A percentile compares a stretch with the other conserved stretches of the same genome.
These are phyloP conservation scores for Yponomeuta sedellus DNA, from an alignment of 2,888 invertebrate species.

Conservation along the genomic window DNA sequence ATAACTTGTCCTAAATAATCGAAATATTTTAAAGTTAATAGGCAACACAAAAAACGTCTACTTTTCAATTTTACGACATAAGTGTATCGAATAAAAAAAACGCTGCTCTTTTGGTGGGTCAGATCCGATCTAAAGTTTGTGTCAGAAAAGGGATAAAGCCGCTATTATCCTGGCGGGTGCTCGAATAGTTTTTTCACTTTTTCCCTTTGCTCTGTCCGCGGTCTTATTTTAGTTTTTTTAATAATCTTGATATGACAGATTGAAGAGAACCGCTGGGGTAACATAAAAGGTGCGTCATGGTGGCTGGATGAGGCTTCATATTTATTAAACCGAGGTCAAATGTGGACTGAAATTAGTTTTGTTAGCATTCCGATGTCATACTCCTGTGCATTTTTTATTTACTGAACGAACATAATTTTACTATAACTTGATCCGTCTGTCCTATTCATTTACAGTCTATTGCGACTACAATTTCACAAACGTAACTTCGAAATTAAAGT, in stretches of 20 bases:
- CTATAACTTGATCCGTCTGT: background rate
- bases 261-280: constrained; percentile 48
- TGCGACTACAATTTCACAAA: no score
- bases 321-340: constrained; percentile 8
- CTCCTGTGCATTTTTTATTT: background rate
- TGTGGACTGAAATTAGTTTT: constrained; percentile 9
- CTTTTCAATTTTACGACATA: constrained; percentile 63
- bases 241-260: constrained; percentile 66
- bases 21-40: constrained; percentile 63
- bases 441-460: background rate
- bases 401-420: background rate
- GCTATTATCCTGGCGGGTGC: constrained; percentile 62
- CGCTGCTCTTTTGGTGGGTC: constrained; percentile 43
- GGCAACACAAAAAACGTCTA: constrained; percentile 54
- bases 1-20: constrained; percentile 70
- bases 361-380: constrained; percentile 10
- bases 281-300: constrained; percentile 43
- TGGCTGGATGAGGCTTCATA: constrained; percentile 12
- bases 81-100: constrained; percentile 55
- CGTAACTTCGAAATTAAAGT: no score
- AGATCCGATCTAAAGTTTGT: constrained; percentile 69
- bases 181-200: constrained; percentile 41
- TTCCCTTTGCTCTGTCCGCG: constrained; percentile 20
- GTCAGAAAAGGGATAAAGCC: constrained; percentile 67
- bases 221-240: constrained; percentile 42